Evolutionary conservation across 2,113 vertebrate genomes (phyloP).

Genomic region (Colossoma macropomum): DNA sequence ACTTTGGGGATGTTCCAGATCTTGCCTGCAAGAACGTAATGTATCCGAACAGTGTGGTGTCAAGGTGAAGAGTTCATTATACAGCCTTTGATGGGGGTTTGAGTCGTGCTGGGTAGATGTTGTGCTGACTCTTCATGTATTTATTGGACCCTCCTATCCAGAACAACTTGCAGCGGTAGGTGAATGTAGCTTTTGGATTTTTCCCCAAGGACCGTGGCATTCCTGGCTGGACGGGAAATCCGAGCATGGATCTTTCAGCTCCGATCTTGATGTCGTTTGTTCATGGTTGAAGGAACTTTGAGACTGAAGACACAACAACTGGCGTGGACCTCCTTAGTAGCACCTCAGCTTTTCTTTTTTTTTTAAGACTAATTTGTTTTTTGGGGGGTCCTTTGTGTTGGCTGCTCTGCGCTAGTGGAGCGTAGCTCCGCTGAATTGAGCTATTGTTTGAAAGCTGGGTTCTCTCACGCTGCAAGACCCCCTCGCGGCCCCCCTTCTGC

Average conservation of each 20-base stretch:
- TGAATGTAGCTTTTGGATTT: background rate
- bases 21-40: constrained; percentile 1
- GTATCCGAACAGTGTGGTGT: background rate
- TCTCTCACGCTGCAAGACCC: constrained; percentile 72
- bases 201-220: background rate
- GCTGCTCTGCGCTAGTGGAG: constrained; percentile 71
- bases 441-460: constrained; percentile 82
- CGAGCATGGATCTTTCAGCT: background rate
- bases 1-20: background rate
- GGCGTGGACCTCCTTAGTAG: constrained; percentile 48
- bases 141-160: background rate
- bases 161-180: background rate
- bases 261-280: background rate
- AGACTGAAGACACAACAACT: constrained; percentile 6
- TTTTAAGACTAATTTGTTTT: constrained; percentile 55
- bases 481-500: constrained; percentile 48
- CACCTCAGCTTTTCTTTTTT: constrained; percentile 54
- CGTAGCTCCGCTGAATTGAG: constrained; percentile 77
- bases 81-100: background rate
- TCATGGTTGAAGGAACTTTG: constrained; percentile 26
- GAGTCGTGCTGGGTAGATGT: background rate
- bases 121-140: background rate
- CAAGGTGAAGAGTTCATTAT: background rate
- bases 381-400: constrained; percentile 80
- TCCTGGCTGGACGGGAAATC: background rate